phyloP scores from a whole-genome alignment of 2,888 invertebrate species.

The Ferdinandea cuprea region DNA sequence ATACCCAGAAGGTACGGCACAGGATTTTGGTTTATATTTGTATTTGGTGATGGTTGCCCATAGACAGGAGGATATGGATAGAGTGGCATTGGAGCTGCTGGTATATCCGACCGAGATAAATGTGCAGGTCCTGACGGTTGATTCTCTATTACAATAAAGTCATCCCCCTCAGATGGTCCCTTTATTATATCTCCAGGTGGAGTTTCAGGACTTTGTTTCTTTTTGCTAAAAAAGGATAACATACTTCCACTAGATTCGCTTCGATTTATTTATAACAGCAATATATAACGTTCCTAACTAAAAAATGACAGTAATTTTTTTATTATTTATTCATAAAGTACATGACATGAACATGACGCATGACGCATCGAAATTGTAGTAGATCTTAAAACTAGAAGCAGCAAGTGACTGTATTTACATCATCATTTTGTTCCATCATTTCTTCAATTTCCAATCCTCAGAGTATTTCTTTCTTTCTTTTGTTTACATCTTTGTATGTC shows the following conservation, averaged over 20 bases:
- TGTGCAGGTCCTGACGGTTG: constrained; percentile 76
- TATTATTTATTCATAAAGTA: too few relatives aligned
- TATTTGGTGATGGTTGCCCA: constrained; percentile 37
- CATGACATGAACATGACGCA: too few relatives aligned
- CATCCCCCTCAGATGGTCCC: constrained; percentile 77
- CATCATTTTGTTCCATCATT: too few relatives aligned
- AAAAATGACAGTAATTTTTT: too few relatives aligned
- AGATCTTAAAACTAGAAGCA: too few relatives aligned
- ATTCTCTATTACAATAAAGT: constrained; percentile 80
- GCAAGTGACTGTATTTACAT: too few relatives aligned
- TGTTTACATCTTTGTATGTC: too few relatives aligned
- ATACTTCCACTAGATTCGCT: constrained; percentile 73
- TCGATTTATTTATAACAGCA: background rate
- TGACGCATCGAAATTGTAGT: too few relatives aligned
- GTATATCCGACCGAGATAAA: constrained; percentile 71
- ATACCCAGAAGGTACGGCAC: constrained; percentile 80
- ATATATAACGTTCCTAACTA: background rate
- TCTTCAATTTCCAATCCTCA: too few relatives aligned
- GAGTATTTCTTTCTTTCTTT: too few relatives aligned
- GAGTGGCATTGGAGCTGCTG: constrained; percentile 34
- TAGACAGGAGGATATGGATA: constrained; percentile 65
- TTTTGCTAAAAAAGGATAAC: constrained; percentile 80
- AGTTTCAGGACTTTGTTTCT: constrained; percentile 77
- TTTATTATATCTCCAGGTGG: constrained; percentile 76
- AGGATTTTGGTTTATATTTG: constrained; percentile 62